Base-by-base conservation (phyloP, 1,140 invertebrate genomes). In the Pissodes strobi region DNA sequence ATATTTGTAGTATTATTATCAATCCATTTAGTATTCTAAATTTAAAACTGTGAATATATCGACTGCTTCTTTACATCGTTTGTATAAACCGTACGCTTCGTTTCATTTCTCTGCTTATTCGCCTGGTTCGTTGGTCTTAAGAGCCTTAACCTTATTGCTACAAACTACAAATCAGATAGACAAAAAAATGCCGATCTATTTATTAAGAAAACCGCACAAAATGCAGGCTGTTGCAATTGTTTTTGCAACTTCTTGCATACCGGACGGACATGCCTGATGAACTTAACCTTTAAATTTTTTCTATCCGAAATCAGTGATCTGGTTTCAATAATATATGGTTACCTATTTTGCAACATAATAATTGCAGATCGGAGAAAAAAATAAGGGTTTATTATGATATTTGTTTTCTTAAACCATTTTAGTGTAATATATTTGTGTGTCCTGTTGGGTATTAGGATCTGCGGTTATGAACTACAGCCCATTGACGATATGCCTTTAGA, bases 251-350 rank as follows among this genome's bases (percentile, higher is more conserved):
- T 43, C 17, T 43, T 43, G 17, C 17, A 43, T 17, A 37, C 49
- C 17, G 22, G 6, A 15, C 25, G 22, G 46, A 49, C 46, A 49
- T 49, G 46, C 18, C 18, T 23, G 21, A 12, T 19, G 46, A 49
- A 49, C 46, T 53, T 53, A 53, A 53, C 49, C 49, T 53, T 53
- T 37, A n/a, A 25, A 25, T 15, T 19, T 49, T 49, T 49, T 49
- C 25, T 19, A 45, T 2, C 41, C n/a, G 18, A 45, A n/a, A n/a
- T 2, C 41, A 45, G 6, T 15, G 41, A 45, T 45, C 41, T 45
- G 41, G 18, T 45, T 45, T 18, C 9, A 9, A 15, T 37, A 37
- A 37, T 37, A 9, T 37, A n/a, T n/a, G 30, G 30, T 37, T 37
- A n/a, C 9, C 30, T n/a, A n/a, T n/a, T n/a, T n/a, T n/a, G n/a